Evolutionary conservation across 2,113 vertebrate genomes (phyloP).

Genomic region (Prunella himalayana): DNA sequence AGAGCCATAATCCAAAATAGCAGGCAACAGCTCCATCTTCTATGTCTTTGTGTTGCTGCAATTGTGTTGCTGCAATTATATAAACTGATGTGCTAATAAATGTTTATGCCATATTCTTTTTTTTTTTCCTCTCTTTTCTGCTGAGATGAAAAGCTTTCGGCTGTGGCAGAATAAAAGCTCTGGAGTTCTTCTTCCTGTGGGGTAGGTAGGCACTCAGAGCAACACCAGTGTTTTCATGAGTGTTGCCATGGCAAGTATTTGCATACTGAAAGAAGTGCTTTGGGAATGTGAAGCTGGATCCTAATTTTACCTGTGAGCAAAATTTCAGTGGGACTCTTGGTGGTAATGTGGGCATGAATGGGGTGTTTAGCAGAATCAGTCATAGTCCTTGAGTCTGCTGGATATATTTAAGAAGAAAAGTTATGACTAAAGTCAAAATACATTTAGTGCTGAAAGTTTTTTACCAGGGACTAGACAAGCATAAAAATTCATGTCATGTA

Average conservation of each 20-base stretch:
- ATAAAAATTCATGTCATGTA: neutral
- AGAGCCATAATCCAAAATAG: neutral
- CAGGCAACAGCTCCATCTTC: neutral
- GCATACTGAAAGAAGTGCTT: neutral
- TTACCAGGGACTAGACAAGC: neutral
- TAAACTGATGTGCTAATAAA: neutral
- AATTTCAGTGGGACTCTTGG: neutral
- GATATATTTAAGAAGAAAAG: neutral
- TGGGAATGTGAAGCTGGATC: neutral
- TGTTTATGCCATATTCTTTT: neutral
- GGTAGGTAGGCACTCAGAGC: neutral
- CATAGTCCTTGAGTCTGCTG: neutral
- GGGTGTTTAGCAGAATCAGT: neutral
- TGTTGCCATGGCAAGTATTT: neutral
- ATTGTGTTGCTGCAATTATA: neutral
- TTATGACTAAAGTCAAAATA: neutral
- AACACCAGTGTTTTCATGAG: neutral
- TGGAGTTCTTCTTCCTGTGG: neutral
- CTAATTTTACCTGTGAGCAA: neutral
- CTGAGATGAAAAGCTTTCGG: accelerated
- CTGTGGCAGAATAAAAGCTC: neutral
- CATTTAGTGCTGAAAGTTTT: neutral
- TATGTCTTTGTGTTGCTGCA: neutral
- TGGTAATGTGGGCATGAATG: neutral
- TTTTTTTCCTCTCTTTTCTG: neutral